Evolutionary conservation across 2,888 invertebrate species (phyloP).

Genomic region (Chromoteleia sp.): DNA sequence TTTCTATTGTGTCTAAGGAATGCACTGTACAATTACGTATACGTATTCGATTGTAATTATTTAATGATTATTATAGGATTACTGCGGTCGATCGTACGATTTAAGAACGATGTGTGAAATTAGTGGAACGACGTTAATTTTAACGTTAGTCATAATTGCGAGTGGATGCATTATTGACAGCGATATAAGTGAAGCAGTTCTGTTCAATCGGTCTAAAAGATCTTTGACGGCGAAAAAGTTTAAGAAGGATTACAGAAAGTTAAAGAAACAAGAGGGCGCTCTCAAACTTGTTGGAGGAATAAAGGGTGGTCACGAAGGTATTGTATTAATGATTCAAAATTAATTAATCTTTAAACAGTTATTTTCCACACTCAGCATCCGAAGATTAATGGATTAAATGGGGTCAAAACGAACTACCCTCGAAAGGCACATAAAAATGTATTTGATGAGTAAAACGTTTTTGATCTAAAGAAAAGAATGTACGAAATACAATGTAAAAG

Average conservation of each 20-base stretch:
- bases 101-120: background rate
- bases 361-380: background rate
- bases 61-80: too few relatives aligned
- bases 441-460: too few relatives aligned
- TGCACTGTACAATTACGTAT: too few relatives aligned
- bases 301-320: conserved; percentile 90
- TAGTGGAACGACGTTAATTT: background rate
- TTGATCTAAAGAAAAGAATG: too few relatives aligned
- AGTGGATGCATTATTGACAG: conserved; percentile 14
- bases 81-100: too few relatives aligned
- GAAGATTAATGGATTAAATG: conserved; percentile 15
- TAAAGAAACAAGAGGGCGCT: conserved; percentile 90
- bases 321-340: conserved; percentile 56
- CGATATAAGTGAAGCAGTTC: conserved; percentile 19
- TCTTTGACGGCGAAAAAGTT: conserved; percentile 89
- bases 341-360: conserved; percentile 15
- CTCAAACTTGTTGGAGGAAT: conserved; percentile 88
- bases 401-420: too few relatives aligned
- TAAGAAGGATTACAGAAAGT: conserved; percentile 89
- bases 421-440: too few relatives aligned
- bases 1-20: too few relatives aligned
- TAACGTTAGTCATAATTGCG: conserved; percentile 31
- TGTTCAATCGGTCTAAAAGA: conserved; percentile 77
- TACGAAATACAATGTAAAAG: too few relatives aligned
- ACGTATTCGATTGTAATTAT: too few relatives aligned